Conservation (phyloP, 2,113 vertebrate genomes). For the Emydura subglobosa region DNA sequence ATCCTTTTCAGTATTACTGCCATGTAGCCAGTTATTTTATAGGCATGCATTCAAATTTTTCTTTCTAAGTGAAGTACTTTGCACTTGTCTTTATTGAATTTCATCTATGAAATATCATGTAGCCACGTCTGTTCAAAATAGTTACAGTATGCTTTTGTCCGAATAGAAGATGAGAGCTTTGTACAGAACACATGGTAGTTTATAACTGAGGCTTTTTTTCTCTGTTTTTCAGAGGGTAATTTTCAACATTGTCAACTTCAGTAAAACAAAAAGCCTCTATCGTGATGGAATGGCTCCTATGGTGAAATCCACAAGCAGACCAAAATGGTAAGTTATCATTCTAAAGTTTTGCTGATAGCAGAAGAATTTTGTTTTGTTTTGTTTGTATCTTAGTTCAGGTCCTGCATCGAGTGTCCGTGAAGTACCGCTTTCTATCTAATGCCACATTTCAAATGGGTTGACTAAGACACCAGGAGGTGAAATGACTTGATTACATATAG, state of each 20-base stretch:
- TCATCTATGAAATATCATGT: not conserved
- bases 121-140: not conserved
- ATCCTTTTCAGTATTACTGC: not conserved
- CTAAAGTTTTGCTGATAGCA: not conserved
- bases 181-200: not conserved
- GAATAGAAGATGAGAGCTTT: not conserved
- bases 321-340: constrained; percentile 89
- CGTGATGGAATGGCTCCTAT: constrained; percentile 98
- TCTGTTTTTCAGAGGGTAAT: constrained; percentile 91
- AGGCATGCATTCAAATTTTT: not conserved
- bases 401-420: not conserved
- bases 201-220: not conserved
- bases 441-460: not conserved
- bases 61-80: not conserved
- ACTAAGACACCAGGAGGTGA: not conserved
- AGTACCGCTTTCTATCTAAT: not conserved
- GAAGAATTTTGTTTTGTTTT: not conserved
- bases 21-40: not conserved
- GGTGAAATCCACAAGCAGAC: constrained; percentile 96
- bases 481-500: accelerated
- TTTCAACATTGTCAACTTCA: constrained; percentile 99
- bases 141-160: not conserved
- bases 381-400: accelerated
- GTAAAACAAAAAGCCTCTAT: constrained; percentile 98
- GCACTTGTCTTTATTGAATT: not conserved